Percentiles rank a stretch among this genome's conserved stretches.
Conservation (phyloP, 2,888 invertebrate genomes). For the Tinea semifulvella region DNA sequence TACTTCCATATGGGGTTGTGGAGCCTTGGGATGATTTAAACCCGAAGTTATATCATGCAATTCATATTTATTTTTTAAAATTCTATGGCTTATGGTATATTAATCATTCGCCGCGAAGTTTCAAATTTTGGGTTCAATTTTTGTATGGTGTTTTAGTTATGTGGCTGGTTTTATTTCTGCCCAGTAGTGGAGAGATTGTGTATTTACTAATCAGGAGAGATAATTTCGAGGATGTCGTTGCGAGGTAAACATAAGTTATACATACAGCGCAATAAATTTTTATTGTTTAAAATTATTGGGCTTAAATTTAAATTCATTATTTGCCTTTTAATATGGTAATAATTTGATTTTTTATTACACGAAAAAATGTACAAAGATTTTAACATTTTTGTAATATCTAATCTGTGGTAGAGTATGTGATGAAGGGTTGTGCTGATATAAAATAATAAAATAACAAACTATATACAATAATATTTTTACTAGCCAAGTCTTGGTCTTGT, state of each 20-base stretch:
- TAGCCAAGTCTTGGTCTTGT: too few species aligned
- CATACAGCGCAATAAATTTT: neutral
- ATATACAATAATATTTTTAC: too few species aligned
- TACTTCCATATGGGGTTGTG: slow-evolving; percentile 46
- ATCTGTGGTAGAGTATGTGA: too few species aligned
- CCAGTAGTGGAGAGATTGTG: slow-evolving; percentile 69
- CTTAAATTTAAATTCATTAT: neutral
- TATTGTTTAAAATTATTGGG: neutral
- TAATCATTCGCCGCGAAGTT: slow-evolving; percentile 31
- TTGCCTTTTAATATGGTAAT: too few species aligned
- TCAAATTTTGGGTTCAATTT: slow-evolving; percentile 44
- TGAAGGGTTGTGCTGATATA: too few species aligned
- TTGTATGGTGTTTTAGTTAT: slow-evolving; percentile 42
- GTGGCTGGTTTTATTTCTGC: slow-evolving; percentile 57
- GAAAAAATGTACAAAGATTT: too few species aligned
- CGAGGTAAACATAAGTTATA: slow-evolving; percentile 26
- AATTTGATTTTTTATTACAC: too few species aligned
- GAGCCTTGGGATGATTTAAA: slow-evolving; percentile 51
- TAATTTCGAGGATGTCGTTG: slow-evolving; percentile 69
- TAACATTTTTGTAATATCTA: too few species aligned
- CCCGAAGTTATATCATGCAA: slow-evolving; percentile 48
- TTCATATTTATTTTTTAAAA: slow-evolving; percentile 60
- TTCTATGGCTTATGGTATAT: slow-evolving; percentile 62
- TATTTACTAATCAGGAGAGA: slow-evolving; percentile 73
- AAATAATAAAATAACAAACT: too few species aligned